phyloP scores from a whole-genome alignment of 2,797 vertebrate genomes.

The Danio choprae region DNA sequence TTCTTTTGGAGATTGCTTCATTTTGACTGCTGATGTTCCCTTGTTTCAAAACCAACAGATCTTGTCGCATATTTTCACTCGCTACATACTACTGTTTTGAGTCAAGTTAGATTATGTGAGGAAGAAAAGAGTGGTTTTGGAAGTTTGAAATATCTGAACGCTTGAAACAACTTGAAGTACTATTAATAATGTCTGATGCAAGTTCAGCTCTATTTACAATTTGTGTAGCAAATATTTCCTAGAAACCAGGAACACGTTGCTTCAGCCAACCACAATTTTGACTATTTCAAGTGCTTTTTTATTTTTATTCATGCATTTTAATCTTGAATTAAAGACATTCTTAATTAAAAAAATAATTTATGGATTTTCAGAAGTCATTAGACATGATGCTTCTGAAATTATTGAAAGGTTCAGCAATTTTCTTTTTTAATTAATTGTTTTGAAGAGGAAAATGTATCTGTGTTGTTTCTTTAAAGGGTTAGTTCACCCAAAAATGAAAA shows the following conservation, averaged over 20 bases:
- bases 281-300: no score
- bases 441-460: no score
- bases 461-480: no score
- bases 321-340: background rate
- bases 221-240: background rate
- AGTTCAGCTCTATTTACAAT: background rate
- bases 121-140: constrained; percentile 7
- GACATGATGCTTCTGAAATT: background rate
- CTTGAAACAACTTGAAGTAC: no score
- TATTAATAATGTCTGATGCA: background rate
- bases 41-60: constrained; percentile 41
- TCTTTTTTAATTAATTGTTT: no score
- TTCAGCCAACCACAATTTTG: no score
- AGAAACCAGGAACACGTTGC: no score
- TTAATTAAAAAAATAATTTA: background rate
- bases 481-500: no score
- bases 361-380: background rate
- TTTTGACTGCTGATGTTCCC: constrained; percentile 37
- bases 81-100: constrained; percentile 30
- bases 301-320: background rate
- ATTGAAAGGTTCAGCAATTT: no score
- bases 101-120: constrained; percentile 38
- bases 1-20: constrained; percentile 48
- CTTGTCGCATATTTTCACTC: constrained; percentile 27
- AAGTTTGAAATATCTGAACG: background rate